Base-by-base conservation (phyloP, 2,113 vertebrate genomes). In the Stegostoma tigrinum region DNA sequence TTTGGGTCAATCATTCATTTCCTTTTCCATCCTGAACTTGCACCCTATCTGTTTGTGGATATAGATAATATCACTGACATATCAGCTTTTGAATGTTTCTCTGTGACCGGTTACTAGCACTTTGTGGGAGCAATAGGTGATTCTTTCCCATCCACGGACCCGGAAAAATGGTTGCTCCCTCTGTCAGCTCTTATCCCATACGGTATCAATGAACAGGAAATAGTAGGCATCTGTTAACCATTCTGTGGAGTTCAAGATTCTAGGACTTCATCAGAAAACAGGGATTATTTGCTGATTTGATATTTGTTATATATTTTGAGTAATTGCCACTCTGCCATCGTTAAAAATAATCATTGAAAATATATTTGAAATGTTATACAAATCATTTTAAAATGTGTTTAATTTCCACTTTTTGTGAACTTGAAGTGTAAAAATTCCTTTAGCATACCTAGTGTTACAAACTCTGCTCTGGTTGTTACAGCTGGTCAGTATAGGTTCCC, bases 401-500 rank as follows among this genome's bases (percentile, higher is more conserved):
- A 90, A 66, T 67, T 66, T 93, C 21, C 61, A 93, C n/a, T 64
- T 66, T 93, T 93, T 93, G 55, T 34, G 66, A 93, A 66, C 34
- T 93, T 66, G 55, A 93, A 66, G 66, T 93, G 89, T 38, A 93
- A 42, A n/a, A 67, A 34, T 68, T 75, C 66, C 64, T 94, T 42
- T 75, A 72, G 24, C 70, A 17, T 45, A 72, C 23, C 67, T 27
- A 70, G 67, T 95, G 67, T 95, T 95, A 48, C 94, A 95, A 95
- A 95, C 96, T 97, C 97, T 97, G 97, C 98, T 98, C 97, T 98
- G 97, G 98, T 98, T 97, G 98, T 98, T 98, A 96, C 98, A 99
- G 98, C 98, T 99, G 98, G 98, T 98, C 98, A 98, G 98, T 98
- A 98, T 99, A 98, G 98, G 98, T 97, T 97, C 97, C 97, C 96